Conservation (phyloP, 2,888 invertebrate genomes). For the Drosophila kanekoi region DNA sequence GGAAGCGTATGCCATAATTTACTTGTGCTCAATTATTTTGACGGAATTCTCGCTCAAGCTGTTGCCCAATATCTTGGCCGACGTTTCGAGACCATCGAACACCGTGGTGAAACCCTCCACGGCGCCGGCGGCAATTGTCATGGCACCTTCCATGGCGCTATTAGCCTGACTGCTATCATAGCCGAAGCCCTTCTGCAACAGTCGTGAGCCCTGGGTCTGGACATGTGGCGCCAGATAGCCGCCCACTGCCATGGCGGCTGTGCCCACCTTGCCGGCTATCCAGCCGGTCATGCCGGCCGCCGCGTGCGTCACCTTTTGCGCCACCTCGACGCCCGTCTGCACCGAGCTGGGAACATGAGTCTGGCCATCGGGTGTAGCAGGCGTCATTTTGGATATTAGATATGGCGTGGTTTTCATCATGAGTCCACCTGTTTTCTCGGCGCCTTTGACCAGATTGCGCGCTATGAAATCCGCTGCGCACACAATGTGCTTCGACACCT, state of each 20-base stretch:
- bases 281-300: conserved; percentile 90
- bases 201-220: conserved; percentile 87
- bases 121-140: conserved; percentile 90
- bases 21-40: conserved; percentile 90
- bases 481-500: conserved; percentile 83
- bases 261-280: conserved; percentile 87
- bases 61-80: conserved; percentile 88
- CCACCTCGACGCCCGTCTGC: conserved; percentile 87
- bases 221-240: conserved; percentile 89
- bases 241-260: conserved; percentile 89
- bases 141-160: conserved; percentile 86
- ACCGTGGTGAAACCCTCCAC: conserved; percentile 90
- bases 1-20: conserved; percentile 63
- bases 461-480: conserved; percentile 89
- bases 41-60: conserved; percentile 90
- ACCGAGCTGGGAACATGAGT: conserved; percentile 86
- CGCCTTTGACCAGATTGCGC: conserved; percentile 88
- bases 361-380: conserved; percentile 84
- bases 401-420: conserved; percentile 88
- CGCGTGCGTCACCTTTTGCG: conserved; percentile 88
- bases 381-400: conserved; percentile 86
- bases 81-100: conserved; percentile 89
- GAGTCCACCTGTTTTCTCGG: conserved; percentile 88
- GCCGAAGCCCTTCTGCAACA: conserved; percentile 87
- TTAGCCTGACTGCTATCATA: conserved; percentile 86